Evolutionary conservation across 2,113 vertebrate genomes (phyloP), one percentile per base, ranked within the genome.

Genomic region (Myiozetetes cayanensis): DNA sequence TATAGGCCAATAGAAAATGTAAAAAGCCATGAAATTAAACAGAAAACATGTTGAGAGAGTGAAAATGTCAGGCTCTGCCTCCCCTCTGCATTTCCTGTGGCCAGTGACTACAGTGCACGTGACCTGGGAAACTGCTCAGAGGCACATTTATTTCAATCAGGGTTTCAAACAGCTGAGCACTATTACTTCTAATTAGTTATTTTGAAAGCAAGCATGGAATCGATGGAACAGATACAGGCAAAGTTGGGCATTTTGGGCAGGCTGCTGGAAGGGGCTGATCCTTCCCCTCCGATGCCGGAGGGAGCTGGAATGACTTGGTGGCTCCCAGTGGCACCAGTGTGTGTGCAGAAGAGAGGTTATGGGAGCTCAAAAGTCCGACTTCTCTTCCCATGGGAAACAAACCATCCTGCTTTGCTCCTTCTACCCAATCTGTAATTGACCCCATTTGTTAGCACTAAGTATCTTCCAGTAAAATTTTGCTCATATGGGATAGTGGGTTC

Each of bases 1-100:
- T 87, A 68, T 24, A 80, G 89, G 78, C 47, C 71, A 79, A 79
- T 49, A 73, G 17, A 76, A 89, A 76, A 82, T 39, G 58, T 63
- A 85, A 79, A 95, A 85, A 79, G 56, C 58, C 55, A 47, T 33
- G 35, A 93, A 93, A 85, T 73, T 24, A 66, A 87, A 67, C 53
- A 58, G 23, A 50, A 73, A 78, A 49, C 14, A 9, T 12, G 15
- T 0, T 11, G 49, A 81, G 84, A 94, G 81, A 78, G 87, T 22
- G 70, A 82, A 78, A 93, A 90, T 3, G 23, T 22, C 37, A 56
- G 59, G 46, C 72, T 76, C 22, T 85, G 61, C 77, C 53, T 55
- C 62, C 27, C 4, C 3, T 20, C 84, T 47, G 62, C 52, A 37
- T 56, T 72, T 55, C n/a, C 59, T 21, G 58, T 16, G 61, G 84